Base-by-base conservation (phyloP, 2,113 vertebrate species). In the Ictalurus punctatus region DNA sequence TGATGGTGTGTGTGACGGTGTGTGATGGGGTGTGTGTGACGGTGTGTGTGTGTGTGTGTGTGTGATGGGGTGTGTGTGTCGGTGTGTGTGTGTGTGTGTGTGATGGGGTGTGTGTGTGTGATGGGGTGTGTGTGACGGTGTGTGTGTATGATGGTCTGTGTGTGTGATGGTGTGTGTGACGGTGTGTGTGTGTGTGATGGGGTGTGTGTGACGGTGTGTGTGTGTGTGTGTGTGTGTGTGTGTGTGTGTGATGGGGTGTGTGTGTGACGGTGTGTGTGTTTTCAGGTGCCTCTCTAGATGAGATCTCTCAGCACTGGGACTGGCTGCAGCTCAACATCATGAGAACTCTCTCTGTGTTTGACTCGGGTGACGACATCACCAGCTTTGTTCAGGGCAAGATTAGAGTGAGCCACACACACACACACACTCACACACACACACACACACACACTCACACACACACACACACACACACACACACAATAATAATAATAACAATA, bases 361-460 rank as follows among this genome's bases (percentile, higher is more conserved):
- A 99, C 94, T 99, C 98, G 89, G 97, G 96, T 44, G 97, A 99
- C 93, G 98, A 99, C 95, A 97, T 99, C 94, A 99, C 98, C 1
- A 99, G 98, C 93, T 99, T 99, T 94, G 97, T 99, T 63, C 98
- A 99, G 93, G 98, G 98, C 90, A 99, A 99, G 93, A 99, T 99
- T 87, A 95, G 98, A 93, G 98, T 99, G 96, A 95, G 97, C 87
- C 14, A 40, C 48, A 3, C 54, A 69, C 52, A 48, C 61, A 69
- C 59, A 73, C 78, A 61, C 10, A 44, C 23, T 23, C 30, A 56
- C 52, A 69, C 21, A 86, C 61, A 69, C 52, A 3, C 54, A 69
- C 52, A 48, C 61, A 69, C 59, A 73, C 78, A 61, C 10, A 44
- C 23, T 23, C 30, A 56, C 14, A 40, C 48, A 3, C 54, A 69